Base-by-base conservation (phyloP, 2,888 invertebrate genomes). In the Charanyca ferruginea region DNA sequence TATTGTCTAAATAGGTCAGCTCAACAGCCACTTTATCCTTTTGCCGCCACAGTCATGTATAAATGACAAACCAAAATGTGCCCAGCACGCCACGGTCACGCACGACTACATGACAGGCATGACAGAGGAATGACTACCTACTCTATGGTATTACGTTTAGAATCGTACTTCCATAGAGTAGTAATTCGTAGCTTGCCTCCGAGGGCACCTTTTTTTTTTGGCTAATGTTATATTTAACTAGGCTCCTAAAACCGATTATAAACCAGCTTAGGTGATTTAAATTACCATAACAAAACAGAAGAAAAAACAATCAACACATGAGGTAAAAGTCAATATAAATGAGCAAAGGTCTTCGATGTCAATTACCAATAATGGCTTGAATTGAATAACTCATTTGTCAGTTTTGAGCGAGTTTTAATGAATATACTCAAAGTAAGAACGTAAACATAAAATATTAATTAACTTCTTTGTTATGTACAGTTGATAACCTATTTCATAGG, bases 371-470 rank as follows among this genome's bases (percentile, higher is more conserved):
- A 51, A 41, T 71, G 13, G 38, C 32, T 49, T 42, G 44, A 58
- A 45, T 57, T 49, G 8, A 49, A 77, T 73, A 22, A 71, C n/a
- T 58, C 48, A 44, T 69, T 41, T 61, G 60, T 57, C 57, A 58
- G 58, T 75, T 76, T 60, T 55, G 35, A 18, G 5, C 51, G 13
- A 51, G 45, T 55, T 22, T 45, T 52, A 47, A 48, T 47, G n/a
- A 42, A 42, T 52, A 22, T 55, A 38, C 7, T 9, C 32, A 25
- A 28, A 38, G 38, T 16, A 35, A 13, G 35, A 35, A 35, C 38
- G 3, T 3, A 16, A 63, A 22, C 11, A 47, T 32, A 20, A 20
- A 35, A 42, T 48, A 25, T 35, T 53, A 23, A 44, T 32, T 35
- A 47, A 18, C 8, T 13, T 3, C n/a, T 28, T 66, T 54, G 52